These are phyloP conservation scores for Conus betulinus DNA, from an alignment of 1,140 invertebrate genomes.

Conservation along the genomic window DNA sequence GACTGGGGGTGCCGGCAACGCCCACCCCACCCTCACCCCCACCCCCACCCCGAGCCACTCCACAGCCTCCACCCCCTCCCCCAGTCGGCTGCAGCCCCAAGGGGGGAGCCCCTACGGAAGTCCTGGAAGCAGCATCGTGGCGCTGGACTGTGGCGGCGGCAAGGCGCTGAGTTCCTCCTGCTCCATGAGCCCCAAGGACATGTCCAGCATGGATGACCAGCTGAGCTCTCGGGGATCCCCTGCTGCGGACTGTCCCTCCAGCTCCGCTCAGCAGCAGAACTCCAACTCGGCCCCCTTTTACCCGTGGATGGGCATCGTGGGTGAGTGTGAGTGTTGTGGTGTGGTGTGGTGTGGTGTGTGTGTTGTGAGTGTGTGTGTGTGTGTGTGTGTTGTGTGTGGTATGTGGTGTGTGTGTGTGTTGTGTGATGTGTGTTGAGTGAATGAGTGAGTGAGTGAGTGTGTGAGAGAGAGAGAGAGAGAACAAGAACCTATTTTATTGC, in stretches of 20 bases:
- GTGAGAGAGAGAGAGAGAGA: too few species aligned
- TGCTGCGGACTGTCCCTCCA: not conserved
- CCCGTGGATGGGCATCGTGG: not conserved
- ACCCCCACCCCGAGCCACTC: not conserved
- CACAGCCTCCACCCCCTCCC: not conserved
- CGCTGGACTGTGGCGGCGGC: not conserved
- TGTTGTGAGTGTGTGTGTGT: too few species aligned
- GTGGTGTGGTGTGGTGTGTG: too few species aligned
- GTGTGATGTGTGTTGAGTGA: too few species aligned
- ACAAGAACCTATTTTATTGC: too few species aligned
- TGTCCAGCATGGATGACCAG: not conserved
- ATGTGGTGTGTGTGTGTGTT: too few species aligned
- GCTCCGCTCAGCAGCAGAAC: not conserved
- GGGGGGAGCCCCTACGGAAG: not conserved
- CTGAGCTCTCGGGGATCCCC: not conserved
- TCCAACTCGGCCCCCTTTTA: not conserved
- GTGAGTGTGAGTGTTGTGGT: not conserved
- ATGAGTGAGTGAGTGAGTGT: too few species aligned
- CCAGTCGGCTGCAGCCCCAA: not conserved
- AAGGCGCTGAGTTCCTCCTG: not conserved
- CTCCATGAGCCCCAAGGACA: not conserved
- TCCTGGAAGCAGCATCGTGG: not conserved
- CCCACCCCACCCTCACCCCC: not conserved
- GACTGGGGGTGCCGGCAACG: not conserved
- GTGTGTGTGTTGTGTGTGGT: too few species aligned